Conservation (phyloP, 2,797 vertebrate genomes). For the Nyctibius grandis region DNA sequence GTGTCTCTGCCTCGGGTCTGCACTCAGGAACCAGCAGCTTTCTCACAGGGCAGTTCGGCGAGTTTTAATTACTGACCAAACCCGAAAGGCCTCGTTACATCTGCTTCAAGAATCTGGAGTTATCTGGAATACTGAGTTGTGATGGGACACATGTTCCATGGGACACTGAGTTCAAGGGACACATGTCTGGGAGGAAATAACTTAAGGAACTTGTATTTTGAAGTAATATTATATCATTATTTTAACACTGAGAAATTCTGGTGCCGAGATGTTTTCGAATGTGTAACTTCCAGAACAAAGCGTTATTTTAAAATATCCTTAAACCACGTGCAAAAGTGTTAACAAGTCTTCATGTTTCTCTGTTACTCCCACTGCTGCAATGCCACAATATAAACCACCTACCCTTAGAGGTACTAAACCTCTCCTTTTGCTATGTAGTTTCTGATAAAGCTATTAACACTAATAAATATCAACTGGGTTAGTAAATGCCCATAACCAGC, state of each 20-base stretch:
- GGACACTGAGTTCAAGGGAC: rapidly evolving
- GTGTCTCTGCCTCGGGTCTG: rapidly evolving
- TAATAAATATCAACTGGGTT: background rate
- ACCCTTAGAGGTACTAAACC: background rate
- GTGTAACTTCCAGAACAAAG: background rate
- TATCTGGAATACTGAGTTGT: rapidly evolving
- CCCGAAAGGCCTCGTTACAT: background rate
- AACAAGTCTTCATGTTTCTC: background rate
- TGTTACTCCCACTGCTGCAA: background rate
- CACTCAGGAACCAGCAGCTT: background rate
- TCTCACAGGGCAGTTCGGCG: background rate
- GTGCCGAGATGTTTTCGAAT: background rate
- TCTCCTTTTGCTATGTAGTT: background rate
- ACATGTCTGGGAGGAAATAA: rapidly evolving
- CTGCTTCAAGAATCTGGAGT: background rate
- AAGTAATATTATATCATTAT: rapidly evolving
- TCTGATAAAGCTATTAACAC: background rate
- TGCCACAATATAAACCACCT: background rate
- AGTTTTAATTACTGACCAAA: background rate
- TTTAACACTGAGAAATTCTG: background rate
- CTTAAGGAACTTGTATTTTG: background rate
- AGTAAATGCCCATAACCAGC: background rate
- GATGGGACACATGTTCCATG: too few species aligned
- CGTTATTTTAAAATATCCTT: background rate
- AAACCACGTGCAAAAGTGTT: rapidly evolving